Evolutionary conservation across 2,888 invertebrate species (phyloP).

Genomic region (Phoenoteleia sp.): DNA sequence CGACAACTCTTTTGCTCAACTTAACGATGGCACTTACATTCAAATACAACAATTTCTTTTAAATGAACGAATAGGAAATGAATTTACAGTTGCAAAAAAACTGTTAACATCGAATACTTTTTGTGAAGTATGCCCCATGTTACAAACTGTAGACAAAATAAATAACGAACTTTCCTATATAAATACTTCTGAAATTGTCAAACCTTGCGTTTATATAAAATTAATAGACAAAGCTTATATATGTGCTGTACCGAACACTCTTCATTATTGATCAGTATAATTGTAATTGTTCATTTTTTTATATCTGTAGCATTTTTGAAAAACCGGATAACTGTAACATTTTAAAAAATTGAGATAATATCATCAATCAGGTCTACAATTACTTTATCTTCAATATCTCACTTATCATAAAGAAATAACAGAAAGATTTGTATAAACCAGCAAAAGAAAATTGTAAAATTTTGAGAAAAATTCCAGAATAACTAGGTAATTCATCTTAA

Average conservation of each 20-base stretch:
- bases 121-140: background rate
- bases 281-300: no score
- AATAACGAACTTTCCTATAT: background rate
- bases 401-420: no score
- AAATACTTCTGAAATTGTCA: background rate
- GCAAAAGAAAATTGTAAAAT: no score
- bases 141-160: slow-evolving; percentile 5
- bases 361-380: no score
- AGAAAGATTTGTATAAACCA: no score
- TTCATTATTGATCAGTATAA: slow-evolving; percentile 25
- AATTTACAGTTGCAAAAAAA: background rate
- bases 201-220: slow-evolving; percentile 9
- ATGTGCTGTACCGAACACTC: slow-evolving; percentile 2
- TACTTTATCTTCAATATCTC: no score
- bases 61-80: background rate
- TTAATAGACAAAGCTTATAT: slow-evolving; percentile 10
- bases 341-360: no score
- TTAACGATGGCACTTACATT: background rate
- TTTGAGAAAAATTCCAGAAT: no score
- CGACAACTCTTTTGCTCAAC: slow-evolving; percentile 8
- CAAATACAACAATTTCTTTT: slow-evolving; percentile 6
- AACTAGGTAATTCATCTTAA: no score
- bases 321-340: no score
- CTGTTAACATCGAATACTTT: background rate
- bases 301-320: no score